Evolutionary conservation across 2,113 vertebrate species (phyloP), one percentile per base, ranked within the genome.

Genomic region (Etheostoma spectabile): DNA sequence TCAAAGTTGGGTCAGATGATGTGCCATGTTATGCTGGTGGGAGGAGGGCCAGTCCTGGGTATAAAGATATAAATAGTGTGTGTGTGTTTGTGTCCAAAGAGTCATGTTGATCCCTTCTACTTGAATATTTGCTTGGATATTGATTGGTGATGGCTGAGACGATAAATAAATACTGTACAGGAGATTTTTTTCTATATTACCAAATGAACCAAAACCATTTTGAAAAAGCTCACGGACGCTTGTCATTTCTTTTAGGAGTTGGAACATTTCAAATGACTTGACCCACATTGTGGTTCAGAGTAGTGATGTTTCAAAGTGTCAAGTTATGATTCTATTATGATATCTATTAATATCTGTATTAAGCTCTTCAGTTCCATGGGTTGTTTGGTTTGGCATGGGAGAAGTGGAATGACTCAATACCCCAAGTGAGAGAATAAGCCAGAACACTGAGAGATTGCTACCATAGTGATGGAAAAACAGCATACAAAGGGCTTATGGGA

Each of bases 1-100:
- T 74, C 33, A 83, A 63, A 53, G 62, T 7, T 62, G 60, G 55
- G 66, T 88, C 62, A 62, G 49, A 84, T 74, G 68, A 82, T 86
- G 75, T 79, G 80, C 83, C 69, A 71, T 77, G 83, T 80, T 85
- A 85, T 83, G 71, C 67, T 82, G 79, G 21, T 33, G 52, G 80
- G 74, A 75, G 21, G 13, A 30, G 60, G 74, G 86, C 84, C 86
- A 83, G 67, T 46, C 18, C 61, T 53, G 57, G 62, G 51, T 67
- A 69, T 72, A 0, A 80, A 45, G 71, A 49, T 91, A 90, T 83
- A 86, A 90, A 92, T 89, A 88, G 82, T 42, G 56, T 53, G 51
- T 60, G 18, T 67, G 55, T 62, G 14, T 19, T 12, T 60, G 24
- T 46, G 56, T 22, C 2, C 3, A 21, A 27, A 22, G 4, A 8